phyloP scores from a whole-genome alignment of 2,888 invertebrate species.

The Bhutanitis thaidina region DNA sequence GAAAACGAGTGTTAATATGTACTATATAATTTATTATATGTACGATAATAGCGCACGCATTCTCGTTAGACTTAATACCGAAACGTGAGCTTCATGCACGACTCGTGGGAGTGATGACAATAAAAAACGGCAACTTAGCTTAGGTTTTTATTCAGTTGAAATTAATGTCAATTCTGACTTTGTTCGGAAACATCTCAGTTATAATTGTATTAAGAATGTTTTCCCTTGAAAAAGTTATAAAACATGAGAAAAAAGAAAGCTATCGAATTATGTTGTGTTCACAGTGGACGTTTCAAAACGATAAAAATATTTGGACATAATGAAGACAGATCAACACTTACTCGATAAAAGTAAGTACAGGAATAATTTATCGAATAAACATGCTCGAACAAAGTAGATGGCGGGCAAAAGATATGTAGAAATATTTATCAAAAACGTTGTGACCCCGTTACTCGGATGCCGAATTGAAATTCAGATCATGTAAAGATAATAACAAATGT shows the following conservation, averaged over 20 bases:
- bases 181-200: no score
- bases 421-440: slow-evolving; percentile 56
- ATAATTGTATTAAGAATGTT: no score
- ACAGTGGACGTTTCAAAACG: no score
- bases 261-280: no score
- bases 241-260: no score
- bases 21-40: no score
- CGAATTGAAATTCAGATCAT: slow-evolving; percentile 70
- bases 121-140: neutral
- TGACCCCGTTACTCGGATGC: slow-evolving; percentile 72
- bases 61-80: neutral
- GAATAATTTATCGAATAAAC: neutral
- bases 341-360: neutral
- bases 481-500: slow-evolving; percentile 68
- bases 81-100: neutral
- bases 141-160: no score
- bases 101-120: neutral
- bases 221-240: no score
- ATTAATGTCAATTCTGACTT: neutral
- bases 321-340: neutral
- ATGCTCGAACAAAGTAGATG: slow-evolving; percentile 21
- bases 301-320: no score
- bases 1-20: no score
- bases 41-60: neutral
- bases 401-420: slow-evolving; percentile 54